These are phyloP conservation scores for Drosophila equinoxialis DNA, from an alignment of 1,140 invertebrate species.

Conservation along the genomic window DNA sequence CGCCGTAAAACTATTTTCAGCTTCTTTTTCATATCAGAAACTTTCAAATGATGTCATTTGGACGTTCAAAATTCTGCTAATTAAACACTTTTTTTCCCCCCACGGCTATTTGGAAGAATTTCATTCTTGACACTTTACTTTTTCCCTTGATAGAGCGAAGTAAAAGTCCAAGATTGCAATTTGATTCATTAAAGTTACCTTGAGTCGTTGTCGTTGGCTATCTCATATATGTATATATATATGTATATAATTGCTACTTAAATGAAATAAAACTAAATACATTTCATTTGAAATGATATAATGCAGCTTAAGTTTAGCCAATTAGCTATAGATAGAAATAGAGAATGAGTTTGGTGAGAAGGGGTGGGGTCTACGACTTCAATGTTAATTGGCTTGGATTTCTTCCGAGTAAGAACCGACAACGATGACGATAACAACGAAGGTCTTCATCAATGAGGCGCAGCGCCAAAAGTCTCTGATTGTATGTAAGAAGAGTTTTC, in stretches of 20 bases:
- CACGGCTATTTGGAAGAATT: background rate
- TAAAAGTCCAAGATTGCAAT: conserved; percentile 54
- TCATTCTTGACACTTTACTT: background rate
- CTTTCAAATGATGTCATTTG: conserved; percentile 45
- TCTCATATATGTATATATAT: background rate
- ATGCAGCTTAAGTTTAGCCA: background rate
- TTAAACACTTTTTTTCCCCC: conserved; percentile 20
- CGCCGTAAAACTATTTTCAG: no score
- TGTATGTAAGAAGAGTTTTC: conserved; percentile 31
- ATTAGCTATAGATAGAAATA: conserved; percentile 20
- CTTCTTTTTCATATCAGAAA: conserved; percentile 10
- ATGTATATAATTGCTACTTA: conserved; percentile 6
- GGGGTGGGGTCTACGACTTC: background rate
- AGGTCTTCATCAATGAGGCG: conserved; percentile 62
- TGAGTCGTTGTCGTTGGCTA: conserved; percentile 9
- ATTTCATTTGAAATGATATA: conserved; percentile 32
- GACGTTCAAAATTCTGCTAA: conserved; percentile 24
- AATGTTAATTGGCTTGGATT: conserved; percentile 38
- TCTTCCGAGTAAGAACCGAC: conserved; percentile 40
- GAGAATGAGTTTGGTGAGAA: background rate
- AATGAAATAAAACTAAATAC: background rate
- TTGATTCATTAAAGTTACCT: conserved; percentile 45
- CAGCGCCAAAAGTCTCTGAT: conserved; percentile 28
- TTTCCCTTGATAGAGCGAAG: conserved; percentile 27
- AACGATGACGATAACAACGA: conserved; percentile 24